These are phyloP conservation scores for Bellardia bayeri DNA, from an alignment of 2,888 invertebrate genomes.

Conservation along the genomic window DNA sequence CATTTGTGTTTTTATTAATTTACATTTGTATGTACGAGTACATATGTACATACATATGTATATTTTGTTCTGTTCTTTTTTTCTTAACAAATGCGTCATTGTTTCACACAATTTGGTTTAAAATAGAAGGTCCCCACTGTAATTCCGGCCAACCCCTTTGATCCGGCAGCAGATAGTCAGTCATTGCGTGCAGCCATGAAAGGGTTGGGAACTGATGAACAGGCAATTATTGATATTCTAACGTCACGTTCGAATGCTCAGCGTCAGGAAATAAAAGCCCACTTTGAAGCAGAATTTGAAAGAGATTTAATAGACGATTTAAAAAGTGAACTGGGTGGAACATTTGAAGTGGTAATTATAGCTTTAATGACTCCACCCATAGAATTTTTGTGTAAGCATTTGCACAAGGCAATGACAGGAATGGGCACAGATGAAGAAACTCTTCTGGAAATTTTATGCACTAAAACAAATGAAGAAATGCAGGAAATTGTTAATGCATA, in stretches of 20 bases:
- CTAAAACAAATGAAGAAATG: slow-evolving; percentile 88
- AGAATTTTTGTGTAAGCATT: slow-evolving; percentile 89
- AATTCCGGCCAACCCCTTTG: slow-evolving; percentile 86
- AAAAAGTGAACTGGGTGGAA: slow-evolving; percentile 89
- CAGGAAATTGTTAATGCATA: slow-evolving; percentile 87
- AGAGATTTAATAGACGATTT: slow-evolving; percentile 87
- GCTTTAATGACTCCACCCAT: slow-evolving; percentile 88
- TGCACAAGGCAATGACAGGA: slow-evolving; percentile 90
- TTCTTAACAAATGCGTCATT: background rate
- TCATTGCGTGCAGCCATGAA: slow-evolving; percentile 89
- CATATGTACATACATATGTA: too few relatives aligned
- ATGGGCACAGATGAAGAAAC: slow-evolving; percentile 90
- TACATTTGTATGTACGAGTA: too few relatives aligned
- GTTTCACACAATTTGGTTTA: background rate
- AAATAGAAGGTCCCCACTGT: slow-evolving; percentile 86
- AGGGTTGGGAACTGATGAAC: slow-evolving; percentile 91
- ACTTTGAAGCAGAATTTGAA: slow-evolving; percentile 86
- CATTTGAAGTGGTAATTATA: slow-evolving; percentile 89
- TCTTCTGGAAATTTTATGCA: slow-evolving; percentile 90
- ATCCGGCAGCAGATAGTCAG: slow-evolving; percentile 88
- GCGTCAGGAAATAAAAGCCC: slow-evolving; percentile 88
- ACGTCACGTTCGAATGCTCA: slow-evolving; percentile 89
- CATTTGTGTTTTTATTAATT: too few relatives aligned
- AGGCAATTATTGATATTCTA: slow-evolving; percentile 90
- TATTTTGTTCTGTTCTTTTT: too few relatives aligned